A percentile compares a stretch with the other conserved stretches of the same genome.
phyloP scores from a whole-genome alignment of 2,113 vertebrate species.

The Hepsetus odoe region DNA sequence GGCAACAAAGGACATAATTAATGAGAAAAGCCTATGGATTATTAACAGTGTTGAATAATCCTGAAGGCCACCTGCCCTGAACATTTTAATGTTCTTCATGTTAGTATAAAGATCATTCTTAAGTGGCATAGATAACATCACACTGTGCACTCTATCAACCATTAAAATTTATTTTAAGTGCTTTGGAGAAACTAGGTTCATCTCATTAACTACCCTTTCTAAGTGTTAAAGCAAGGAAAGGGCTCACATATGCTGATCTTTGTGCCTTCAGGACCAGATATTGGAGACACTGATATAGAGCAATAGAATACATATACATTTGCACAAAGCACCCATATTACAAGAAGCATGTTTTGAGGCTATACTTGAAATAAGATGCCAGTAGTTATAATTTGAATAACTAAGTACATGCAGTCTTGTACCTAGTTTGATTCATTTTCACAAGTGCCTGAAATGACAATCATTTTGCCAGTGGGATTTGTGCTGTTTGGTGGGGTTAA shows the following conservation, averaged over 20 bases:
- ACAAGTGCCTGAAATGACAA: slow-evolving; percentile 53
- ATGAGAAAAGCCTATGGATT: background rate
- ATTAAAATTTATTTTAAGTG: too few relatives aligned
- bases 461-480: slow-evolving; percentile 12
- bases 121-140: too few relatives aligned
- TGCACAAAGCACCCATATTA: slow-evolving; percentile 11
- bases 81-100: too few relatives aligned
- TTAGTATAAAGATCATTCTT: too few relatives aligned
- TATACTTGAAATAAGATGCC: slow-evolving; percentile 30
- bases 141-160: too few relatives aligned
- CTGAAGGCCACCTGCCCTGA: too few relatives aligned
- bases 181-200: too few relatives aligned
- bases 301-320: background rate
- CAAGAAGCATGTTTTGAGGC: background rate
- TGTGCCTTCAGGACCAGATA: too few relatives aligned
- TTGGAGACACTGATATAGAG: background rate
- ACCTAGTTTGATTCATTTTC: slow-evolving; percentile 6
- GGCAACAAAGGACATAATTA: background rate
- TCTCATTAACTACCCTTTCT: too few relatives aligned
- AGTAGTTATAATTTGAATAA: background rate
- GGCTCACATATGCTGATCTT: too few relatives aligned
- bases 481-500: background rate
- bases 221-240: too few relatives aligned
- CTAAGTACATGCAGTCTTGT: background rate
- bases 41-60: too few relatives aligned